Percentiles rank a stretch among this genome's conserved stretches.
Evolutionary conservation across 1,140 invertebrate species (phyloP).

Genomic region (Saccostrea glomerata): DNA sequence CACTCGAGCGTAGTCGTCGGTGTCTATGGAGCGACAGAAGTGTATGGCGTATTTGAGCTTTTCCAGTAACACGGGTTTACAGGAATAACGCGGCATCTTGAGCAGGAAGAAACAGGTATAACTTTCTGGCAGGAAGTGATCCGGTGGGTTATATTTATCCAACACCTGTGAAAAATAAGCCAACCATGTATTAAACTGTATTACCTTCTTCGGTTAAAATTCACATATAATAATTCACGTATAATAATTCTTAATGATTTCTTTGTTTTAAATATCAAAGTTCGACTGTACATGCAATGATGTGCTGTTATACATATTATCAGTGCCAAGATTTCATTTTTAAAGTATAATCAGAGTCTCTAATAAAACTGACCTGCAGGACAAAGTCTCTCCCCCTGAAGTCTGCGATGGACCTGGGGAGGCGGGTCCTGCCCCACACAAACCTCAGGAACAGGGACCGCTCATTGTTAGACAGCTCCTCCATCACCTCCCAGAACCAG

Average conservation of each 20-base stretch:
- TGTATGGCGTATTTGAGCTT: constrained; percentile 98
- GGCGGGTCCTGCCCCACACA: constrained; percentile 95
- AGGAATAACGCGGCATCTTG: constrained; percentile 98
- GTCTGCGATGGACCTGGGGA: constrained; percentile 96
- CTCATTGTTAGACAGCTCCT: constrained; percentile 94
- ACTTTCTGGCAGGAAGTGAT: constrained; percentile 97
- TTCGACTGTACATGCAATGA: background rate
- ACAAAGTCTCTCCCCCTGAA: constrained; percentile 97
- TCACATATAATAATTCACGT: too few relatives aligned
- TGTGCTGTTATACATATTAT: too few relatives aligned
- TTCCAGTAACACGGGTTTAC: constrained; percentile 94
- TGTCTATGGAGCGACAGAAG: constrained; percentile 98
- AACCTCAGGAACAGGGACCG: constrained; percentile 95
- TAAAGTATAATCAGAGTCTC: too few relatives aligned
- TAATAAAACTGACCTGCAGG: constrained; percentile 84
- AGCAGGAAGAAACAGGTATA: constrained; percentile 98
- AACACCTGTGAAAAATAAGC: constrained; percentile 86
- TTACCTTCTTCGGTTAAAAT: too few relatives aligned
- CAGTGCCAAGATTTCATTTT: too few relatives aligned
- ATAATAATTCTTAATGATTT: too few relatives aligned
- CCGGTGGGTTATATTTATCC: constrained; percentile 96
- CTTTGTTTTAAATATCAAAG: background rate
- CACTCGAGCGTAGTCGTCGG: constrained; percentile 96
- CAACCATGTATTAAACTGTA: too few relatives aligned
- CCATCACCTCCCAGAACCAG: constrained; percentile 99